Percentiles rank a stretch among this genome's conserved stretches.
These are phyloP conservation scores for Drosophila pseudotakahashii DNA, from an alignment of 2,888 invertebrate genomes.

Conservation along the genomic window DNA sequence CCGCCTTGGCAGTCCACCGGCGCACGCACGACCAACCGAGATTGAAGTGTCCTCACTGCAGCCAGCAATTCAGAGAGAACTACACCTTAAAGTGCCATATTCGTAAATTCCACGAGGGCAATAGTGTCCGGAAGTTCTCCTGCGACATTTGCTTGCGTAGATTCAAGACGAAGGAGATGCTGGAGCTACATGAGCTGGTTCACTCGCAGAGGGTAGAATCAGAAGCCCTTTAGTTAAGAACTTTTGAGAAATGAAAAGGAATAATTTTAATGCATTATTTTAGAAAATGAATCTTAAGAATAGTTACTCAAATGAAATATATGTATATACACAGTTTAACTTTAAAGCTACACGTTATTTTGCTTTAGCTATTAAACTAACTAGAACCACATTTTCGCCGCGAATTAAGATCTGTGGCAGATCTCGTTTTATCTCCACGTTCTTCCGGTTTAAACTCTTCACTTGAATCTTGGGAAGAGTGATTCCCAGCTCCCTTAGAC, in stretches of 20 bases:
- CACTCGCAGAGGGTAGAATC: neutral
- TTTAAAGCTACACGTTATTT: neutral
- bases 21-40: constrained; percentile 41
- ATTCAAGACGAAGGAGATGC: neutral
- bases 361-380: constrained; percentile 65
- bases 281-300: neutral
- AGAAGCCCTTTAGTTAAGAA: neutral
- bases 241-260: neutral
- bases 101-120: constrained; percentile 22
- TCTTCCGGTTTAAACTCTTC: constrained; percentile 86
- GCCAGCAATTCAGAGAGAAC: constrained; percentile 47
- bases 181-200: constrained; percentile 7
- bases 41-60: constrained; percentile 41
- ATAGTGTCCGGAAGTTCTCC: neutral
- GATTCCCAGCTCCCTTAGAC: constrained; percentile 85
- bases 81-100: constrained; percentile 50
- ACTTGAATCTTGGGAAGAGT: constrained; percentile 86
- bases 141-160: constrained; percentile 6
- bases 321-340: neutral
- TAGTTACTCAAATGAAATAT: neutral
- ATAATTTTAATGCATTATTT: too few species aligned
- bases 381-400: constrained; percentile 90
- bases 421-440: constrained; percentile 88
- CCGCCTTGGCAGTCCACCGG: constrained; percentile 51
- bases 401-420: constrained; percentile 89